Conservation (phyloP, 2,797 vertebrate species). For the Crocidura indochinensis region DNA sequence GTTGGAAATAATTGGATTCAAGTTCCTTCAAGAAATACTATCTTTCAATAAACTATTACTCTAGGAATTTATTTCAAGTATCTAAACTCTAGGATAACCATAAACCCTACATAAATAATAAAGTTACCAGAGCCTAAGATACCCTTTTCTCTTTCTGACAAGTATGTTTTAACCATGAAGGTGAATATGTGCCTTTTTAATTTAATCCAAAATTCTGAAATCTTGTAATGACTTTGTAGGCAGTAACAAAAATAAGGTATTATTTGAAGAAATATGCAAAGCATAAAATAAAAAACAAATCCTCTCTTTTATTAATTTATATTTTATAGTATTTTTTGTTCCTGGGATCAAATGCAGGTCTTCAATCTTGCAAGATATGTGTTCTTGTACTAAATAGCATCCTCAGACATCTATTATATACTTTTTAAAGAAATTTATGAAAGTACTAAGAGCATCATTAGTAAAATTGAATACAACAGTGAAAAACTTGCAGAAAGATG, state of each 20-base stretch:
- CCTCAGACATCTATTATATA: no score
- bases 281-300: background rate
- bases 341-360: no score
- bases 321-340: no score
- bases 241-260: background rate
- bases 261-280: background rate
- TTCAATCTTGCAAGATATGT: no score
- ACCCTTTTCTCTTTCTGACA: background rate
- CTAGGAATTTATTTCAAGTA: background rate
- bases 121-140: background rate
- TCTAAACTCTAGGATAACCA: conserved; percentile 43
- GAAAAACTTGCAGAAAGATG: background rate
- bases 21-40: background rate
- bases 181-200: background rate
- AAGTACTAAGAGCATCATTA: background rate
- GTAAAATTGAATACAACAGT: background rate
- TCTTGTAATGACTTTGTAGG: background rate
- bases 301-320: no score
- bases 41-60: conserved; percentile 21
- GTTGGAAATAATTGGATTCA: background rate
- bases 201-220: conserved; percentile 22
- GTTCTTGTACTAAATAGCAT: no score
- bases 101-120: background rate
- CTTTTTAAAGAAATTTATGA: background rate
- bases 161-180: background rate